These are phyloP conservation scores for Leucoma salicis DNA, from an alignment of 2,888 invertebrate species.

Conservation along the genomic window DNA sequence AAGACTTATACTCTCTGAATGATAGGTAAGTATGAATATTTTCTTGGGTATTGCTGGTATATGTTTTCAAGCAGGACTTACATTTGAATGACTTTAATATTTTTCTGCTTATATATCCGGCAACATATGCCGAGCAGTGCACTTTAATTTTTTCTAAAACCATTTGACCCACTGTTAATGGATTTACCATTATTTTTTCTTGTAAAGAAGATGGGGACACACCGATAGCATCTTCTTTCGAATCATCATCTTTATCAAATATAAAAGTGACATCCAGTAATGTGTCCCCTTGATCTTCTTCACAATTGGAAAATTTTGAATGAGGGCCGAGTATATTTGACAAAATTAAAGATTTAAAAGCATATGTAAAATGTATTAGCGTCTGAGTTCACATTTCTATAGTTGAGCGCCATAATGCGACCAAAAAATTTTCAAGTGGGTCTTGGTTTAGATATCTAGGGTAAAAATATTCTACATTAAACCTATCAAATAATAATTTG, in stretches of 20 bases:
- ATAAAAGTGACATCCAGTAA: background rate
- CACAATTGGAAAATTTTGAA: conserved; percentile 7
- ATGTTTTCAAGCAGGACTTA: background rate
- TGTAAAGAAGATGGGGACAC: conserved; percentile 9
- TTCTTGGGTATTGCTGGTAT: background rate
- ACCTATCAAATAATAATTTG: conserved; percentile 18
- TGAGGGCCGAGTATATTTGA: conserved; percentile 8
- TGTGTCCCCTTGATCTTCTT: conserved; percentile 7
- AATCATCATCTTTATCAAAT: background rate
- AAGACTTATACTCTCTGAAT: background rate
- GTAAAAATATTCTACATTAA: conserved; percentile 22
- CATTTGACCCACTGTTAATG: too few species aligned
- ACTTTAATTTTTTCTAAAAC: background rate
- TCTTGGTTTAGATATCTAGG: conserved; percentile 28
- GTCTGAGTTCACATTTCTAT: conserved; percentile 17
- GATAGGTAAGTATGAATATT: background rate
- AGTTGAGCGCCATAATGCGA: conserved; percentile 24
- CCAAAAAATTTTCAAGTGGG: conserved; percentile 31
- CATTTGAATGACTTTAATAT: background rate
- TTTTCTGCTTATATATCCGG: conserved; percentile 2
- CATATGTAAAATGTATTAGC: conserved; percentile 3
- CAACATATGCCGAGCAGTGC: conserved; percentile 4
- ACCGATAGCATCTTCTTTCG: conserved; percentile 12
- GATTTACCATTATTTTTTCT: too few species aligned
- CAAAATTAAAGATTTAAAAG: conserved; percentile 7